phyloP scores from a whole-genome alignment of 2,888 invertebrate genomes.

The Habroteleia sp. region DNA sequence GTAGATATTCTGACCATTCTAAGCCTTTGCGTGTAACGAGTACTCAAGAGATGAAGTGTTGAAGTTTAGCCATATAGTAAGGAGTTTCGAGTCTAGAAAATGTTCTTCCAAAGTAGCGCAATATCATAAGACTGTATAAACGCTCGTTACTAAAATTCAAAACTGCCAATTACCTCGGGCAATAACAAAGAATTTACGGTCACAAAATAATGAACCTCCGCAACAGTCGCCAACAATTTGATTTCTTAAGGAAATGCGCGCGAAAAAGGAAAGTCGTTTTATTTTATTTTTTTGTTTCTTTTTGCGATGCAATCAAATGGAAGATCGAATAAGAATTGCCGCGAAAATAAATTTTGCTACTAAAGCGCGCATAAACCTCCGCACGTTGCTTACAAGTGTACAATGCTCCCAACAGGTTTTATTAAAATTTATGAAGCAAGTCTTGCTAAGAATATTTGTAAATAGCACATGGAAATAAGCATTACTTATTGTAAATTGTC shows the following conservation, averaged over 20 bases:
- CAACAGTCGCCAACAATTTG: neutral
- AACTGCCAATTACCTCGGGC: neutral
- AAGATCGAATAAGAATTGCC: constrained; percentile 3
- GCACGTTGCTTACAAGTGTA: constrained; percentile 23
- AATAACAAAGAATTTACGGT: constrained; percentile 6
- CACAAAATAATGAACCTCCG: neutral
- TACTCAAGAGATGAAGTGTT: constrained; percentile 38
- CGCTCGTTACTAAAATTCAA: constrained; percentile 18
- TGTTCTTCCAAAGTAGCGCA: constrained; percentile 16
- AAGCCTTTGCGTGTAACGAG: constrained; percentile 50
- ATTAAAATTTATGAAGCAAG: constrained; percentile 30
- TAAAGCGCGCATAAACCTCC: constrained; percentile 13
- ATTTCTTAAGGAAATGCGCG: neutral
- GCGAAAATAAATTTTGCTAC: constrained; percentile 3
- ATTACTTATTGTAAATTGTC: constrained; percentile 48
- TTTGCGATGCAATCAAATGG: constrained; percentile 5
- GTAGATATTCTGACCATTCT: constrained; percentile 47
- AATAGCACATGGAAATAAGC: constrained; percentile 23
- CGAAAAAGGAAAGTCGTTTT: neutral
- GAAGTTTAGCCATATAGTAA: constrained; percentile 45
- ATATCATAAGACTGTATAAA: constrained; percentile 32
- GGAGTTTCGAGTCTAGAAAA: constrained; percentile 25
- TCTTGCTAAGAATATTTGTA: constrained; percentile 25
- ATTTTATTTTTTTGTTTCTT: no score
- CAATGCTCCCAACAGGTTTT: constrained; percentile 23